Evolutionary conservation across 2,888 invertebrate genomes (phyloP), one percentile per base, ranked within the genome.

Genomic region (Ormyrus nitidulus): DNA sequence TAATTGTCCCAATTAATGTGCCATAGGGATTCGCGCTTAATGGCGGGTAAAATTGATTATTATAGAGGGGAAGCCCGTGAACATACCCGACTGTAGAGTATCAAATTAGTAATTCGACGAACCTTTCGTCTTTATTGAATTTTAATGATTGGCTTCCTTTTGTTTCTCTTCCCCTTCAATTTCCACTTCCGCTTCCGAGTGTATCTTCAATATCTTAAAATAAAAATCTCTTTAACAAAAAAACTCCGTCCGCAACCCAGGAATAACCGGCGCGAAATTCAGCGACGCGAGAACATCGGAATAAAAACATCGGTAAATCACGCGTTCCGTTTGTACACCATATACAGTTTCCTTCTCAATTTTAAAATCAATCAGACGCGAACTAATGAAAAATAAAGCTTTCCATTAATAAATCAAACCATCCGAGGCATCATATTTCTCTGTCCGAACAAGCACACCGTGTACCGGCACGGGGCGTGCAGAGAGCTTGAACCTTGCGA

Each of bases 11-110:
- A 70, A 77, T 77, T 70, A 70, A 70, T 56, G 69, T 46, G 48
- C 49, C 34, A 62, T 61, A 49, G 65, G 54, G 62, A 62, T 49
- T 34, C 34, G 49, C 19, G 58, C 64, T 70, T 59, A 77, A 77
- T 70, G 76, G 49, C 34, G 54, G 10, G 54, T 34, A 70, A 69
- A 77, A 77, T 70, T 70, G 70, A 77, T 77, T 77, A 69, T 69
- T 70, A 70, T 70, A 70, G 54, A 76, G 68, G 48, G 61, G 48
- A n/a, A n/a, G 51, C 5, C 6, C 19, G 48, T 19, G 53, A 75
- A 51, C 65, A 53, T 34, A n/a, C 11, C 66, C 10, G 46, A 56
- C 10, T 34, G 46, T 8, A 71, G 19, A 48, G 44, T n/a, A 11
- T 13, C 62, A 34, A 77, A 69, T 77, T 77, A 77, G 69, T 64